Percentiles rank a stretch among this genome's conserved stretches.
Conservation (phyloP, 2,888 invertebrate species). For the Drosophila prolongata region DNA sequence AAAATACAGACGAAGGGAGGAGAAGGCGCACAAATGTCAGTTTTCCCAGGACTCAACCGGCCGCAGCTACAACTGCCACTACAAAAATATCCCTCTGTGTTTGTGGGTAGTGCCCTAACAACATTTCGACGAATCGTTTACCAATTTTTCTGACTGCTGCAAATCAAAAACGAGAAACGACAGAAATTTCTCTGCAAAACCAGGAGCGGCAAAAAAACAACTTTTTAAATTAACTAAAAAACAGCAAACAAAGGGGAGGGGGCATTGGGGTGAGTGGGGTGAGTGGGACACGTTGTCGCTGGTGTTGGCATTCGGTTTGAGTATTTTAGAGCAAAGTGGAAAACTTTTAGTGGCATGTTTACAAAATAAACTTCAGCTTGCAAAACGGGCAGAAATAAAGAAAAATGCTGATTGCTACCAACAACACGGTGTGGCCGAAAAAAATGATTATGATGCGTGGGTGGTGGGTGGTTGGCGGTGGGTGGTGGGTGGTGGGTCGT, state of each 20-base stretch:
- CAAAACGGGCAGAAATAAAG: constrained; percentile 61
- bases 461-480: constrained; percentile 21
- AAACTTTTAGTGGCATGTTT: constrained; percentile 80
- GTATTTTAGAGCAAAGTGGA: constrained; percentile 79
- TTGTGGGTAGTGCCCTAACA: constrained; percentile 13
- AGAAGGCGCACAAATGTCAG: constrained; percentile 73
- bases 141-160: constrained; percentile 78
- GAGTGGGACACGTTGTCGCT: constrained; percentile 63
- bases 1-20: constrained; percentile 8
- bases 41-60: constrained; percentile 68
- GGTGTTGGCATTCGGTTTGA: constrained; percentile 77
- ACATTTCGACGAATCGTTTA: constrained; percentile 74
- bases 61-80: constrained; percentile 34
- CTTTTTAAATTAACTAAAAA: constrained; percentile 79
- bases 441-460: constrained; percentile 65
- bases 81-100: constrained; percentile 46
- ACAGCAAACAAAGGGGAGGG: constrained; percentile 48
- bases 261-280: constrained; percentile 23
- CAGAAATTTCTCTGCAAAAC: constrained; percentile 13
- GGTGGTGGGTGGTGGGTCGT: constrained; percentile 21
- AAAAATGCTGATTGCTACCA: constrained; percentile 67
- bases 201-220: constrained; percentile 39
- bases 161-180: constrained; percentile 62
- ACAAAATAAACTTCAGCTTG: constrained; percentile 76
- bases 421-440: constrained; percentile 33